Base-by-base conservation (phyloP, 2,113 vertebrate genomes). In the Gorsachius goisagi region DNA sequence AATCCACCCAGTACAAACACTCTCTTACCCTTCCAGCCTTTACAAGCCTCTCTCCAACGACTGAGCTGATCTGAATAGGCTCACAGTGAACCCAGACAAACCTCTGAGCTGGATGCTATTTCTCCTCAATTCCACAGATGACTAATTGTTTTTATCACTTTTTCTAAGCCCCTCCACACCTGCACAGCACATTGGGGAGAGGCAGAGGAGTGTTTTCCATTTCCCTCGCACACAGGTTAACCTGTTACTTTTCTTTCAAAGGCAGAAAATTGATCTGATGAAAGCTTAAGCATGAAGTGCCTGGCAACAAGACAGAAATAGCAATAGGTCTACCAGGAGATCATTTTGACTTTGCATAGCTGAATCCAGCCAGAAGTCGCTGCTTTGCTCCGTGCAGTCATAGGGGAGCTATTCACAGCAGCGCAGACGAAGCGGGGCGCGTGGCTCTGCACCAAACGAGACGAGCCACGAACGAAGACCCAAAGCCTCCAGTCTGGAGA, bases 381-480 rank as follows among this genome's bases (percentile, higher is more conserved):
- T 18, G 71, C 2, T 9, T 11, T 78, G 69, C 53, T 82, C 49
- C 2, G 0, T 24, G 55, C 5, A 10, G 56, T 67, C 73, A 9
- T 15, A 5, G 33, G 68, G 93, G 72, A 93, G 41, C 1, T 50
- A 67, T 82, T 93, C 41, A 20, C 77, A 3, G 30, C 4, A 0
- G 55, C 6, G 0, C 0, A 0, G 81, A 27, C 5, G 3, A n/a
- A 53, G 33, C 4, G 0, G 2, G n/a, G n/a, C 12, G 0, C 2
- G 0, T 62, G 88, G 80, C 81, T 33, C 80, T 4, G 32, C 47
- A 17, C 68, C 75, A 21, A 35, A 3, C 1, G 1, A 63, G 68
- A 39, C 0, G 20, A 50, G 80, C 45, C 53, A 53, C 11, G 5
- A 68, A 60, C 2, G 5, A 37, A 32, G 49, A 60, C 59, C 45